Base-by-base conservation (phyloP, 1,140 invertebrate genomes). In the Elymnias hypermnestra region DNA sequence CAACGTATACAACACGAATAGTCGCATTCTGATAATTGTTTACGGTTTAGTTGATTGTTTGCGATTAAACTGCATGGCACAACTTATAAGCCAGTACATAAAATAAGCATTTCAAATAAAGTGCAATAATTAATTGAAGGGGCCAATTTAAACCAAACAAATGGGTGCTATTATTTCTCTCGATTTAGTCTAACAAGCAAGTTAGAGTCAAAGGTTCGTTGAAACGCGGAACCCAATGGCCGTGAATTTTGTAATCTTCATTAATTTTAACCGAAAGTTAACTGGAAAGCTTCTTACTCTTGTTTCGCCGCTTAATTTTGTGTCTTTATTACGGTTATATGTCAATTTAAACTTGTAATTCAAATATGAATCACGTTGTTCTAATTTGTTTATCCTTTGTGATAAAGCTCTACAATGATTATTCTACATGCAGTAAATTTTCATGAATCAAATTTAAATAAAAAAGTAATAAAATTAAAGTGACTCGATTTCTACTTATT, bases 241-340 rank as follows among this genome's bases (percentile, higher is more conserved):
- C 70, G 73, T 83, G 78, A 83, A 83, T 79, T 79, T 82, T 72
- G 73, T 78, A 78, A 85, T 83, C 78, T 82, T 76, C 73, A 83
- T 83, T 85, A 83, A 79, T 83, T 83, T 77, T 56, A 54, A 65
- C 58, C 53, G 70, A 59, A 71, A 77, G 56, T 79, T 79, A 61
- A 69, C 63, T 72, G 41, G 38, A 47, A 51, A 57, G 47, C 61
- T 62, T 58, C 58, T 59, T 59, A 57, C 50, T 64, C 63, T 53
- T 69, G 67, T 73, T 67, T 58, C 50, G 46, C 48, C 31, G 14
- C 37, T 48, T 40, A 19, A 18, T 25, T 48, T 25, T 13, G 29
- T 48, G 12, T 31, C 28, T 31, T 41, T 26, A 8, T 41, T 17
- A 33, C 9, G 21, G 37, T 21, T n/a, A 14, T 44, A 9, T 36